phyloP scores from a whole-genome alignment of 2,113 vertebrate species.

The Colistium nudipinnis region DNA sequence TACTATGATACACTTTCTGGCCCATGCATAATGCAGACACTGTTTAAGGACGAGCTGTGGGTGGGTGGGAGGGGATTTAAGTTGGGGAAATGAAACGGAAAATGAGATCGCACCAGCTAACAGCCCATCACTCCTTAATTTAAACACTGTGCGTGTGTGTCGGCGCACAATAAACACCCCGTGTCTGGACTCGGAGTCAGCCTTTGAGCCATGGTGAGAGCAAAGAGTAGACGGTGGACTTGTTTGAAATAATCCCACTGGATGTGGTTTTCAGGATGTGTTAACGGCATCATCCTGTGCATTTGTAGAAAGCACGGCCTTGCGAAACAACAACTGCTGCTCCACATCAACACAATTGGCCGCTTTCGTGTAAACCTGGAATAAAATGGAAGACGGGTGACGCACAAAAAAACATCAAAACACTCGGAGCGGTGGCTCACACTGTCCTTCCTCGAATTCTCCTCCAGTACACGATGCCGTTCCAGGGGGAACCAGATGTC shows the following conservation, averaged over 20 bases:
- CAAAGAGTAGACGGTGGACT: slow-evolving; percentile 4
- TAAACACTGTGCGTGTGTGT: slow-evolving; percentile 3
- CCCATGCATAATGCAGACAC: slow-evolving; percentile 76
- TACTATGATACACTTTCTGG: slow-evolving; percentile 73
- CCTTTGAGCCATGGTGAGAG: slow-evolving; percentile 13
- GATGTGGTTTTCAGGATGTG: slow-evolving; percentile 20
- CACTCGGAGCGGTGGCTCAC: slow-evolving; percentile 19
- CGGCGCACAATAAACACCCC: slow-evolving; percentile 27
- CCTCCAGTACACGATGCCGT: slow-evolving; percentile 52
- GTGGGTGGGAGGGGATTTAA: slow-evolving; percentile 40
- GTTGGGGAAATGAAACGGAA: slow-evolving; percentile 69
- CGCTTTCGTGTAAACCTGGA: slow-evolving; percentile 8
- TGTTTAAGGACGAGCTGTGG: slow-evolving; percentile 65
- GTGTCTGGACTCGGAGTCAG: slow-evolving; percentile 3
- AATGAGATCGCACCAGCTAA: slow-evolving; percentile 51
- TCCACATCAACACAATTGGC: neutral
- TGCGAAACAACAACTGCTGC: neutral
- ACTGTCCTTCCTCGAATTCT: slow-evolving; percentile 31
- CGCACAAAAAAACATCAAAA: slow-evolving; percentile 8
- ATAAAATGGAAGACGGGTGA: slow-evolving; percentile 11
- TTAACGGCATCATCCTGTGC: slow-evolving; percentile 31
- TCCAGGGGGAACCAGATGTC: slow-evolving; percentile 76
- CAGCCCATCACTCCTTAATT: slow-evolving; percentile 36
- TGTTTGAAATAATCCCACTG: slow-evolving; percentile 11
- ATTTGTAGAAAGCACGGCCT: neutral